phyloP scores from a whole-genome alignment of 64 coral and sea anemone genomes.

The Cladopsammia gracilis region DNA sequence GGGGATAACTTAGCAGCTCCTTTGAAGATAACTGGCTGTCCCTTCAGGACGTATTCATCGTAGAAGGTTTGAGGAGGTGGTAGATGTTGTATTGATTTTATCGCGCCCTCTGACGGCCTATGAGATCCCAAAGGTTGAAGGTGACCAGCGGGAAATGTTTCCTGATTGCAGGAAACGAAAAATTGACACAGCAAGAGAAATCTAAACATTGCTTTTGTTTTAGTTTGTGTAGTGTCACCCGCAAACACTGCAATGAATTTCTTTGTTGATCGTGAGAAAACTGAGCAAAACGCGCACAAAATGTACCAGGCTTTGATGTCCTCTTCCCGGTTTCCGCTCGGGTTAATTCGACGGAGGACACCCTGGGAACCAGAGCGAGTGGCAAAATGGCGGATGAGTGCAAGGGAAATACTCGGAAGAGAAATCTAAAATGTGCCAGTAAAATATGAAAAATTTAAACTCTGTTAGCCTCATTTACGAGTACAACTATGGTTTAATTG shows the following conservation, averaged over 20 bases:
- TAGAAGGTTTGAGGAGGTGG: slow-evolving; percentile 71
- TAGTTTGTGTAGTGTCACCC: background rate
- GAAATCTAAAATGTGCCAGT: background rate
- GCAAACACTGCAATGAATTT: too few species aligned
- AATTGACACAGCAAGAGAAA: background rate
- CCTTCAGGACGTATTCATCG: slow-evolving; percentile 60
- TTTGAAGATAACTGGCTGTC: slow-evolving; percentile 84
- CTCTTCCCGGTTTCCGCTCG: too few species aligned
- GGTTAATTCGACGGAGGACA: too few species aligned
- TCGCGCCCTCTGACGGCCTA: slow-evolving; percentile 60
- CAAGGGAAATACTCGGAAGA: background rate
- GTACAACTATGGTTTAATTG: background rate
- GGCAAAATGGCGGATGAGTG: slow-evolving; percentile 63
- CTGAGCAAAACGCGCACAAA: background rate
- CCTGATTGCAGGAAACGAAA: slow-evolving; percentile 19
- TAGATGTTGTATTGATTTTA: slow-evolving; percentile 58
- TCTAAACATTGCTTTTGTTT: background rate
- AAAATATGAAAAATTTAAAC: background rate
- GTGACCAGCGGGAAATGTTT: slow-evolving; percentile 74
- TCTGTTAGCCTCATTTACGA: background rate
- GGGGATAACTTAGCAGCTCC: slow-evolving; percentile 82
- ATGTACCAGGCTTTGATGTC: background rate
- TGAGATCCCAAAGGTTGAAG: slow-evolving; percentile 84
- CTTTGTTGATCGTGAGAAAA: too few species aligned
- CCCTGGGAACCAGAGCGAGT: too few species aligned